These are phyloP conservation scores for Rhyacophila evoluta DNA, from an alignment of 2,888 invertebrate species.

Conservation along the genomic window DNA sequence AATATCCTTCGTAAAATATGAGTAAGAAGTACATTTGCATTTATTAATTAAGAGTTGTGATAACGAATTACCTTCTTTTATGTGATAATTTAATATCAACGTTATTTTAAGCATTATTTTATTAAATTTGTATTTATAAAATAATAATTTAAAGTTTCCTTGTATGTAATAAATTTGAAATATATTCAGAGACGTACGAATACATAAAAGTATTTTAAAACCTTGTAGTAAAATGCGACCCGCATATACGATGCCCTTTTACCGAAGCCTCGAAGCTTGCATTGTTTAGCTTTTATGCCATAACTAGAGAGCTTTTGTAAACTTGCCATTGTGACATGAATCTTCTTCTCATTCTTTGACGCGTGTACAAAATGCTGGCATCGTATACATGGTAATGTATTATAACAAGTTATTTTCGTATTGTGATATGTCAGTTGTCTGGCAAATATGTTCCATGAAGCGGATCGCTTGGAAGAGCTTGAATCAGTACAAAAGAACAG, in stretches of 20 bases:
- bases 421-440: slow-evolving; percentile 38
- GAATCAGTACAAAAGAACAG: neutral
- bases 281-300: slow-evolving; percentile 41
- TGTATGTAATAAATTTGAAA: no score
- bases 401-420: slow-evolving; percentile 37
- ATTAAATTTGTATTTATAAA: no score
- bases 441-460: slow-evolving; percentile 28
- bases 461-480: neutral
- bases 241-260: neutral
- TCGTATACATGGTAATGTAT: slow-evolving; percentile 3
- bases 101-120: no score
- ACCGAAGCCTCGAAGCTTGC: neutral
- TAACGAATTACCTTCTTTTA: no score
- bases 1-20: no score
- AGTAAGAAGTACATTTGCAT: no score
- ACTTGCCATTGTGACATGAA: slow-evolving; percentile 42
- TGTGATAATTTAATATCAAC: no score
- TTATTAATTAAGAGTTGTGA: no score
- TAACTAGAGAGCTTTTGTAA: slow-evolving; percentile 40
- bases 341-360: slow-evolving; percentile 46
- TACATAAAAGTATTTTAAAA: slow-evolving; percentile 5
- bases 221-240: neutral
- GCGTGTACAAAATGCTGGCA: slow-evolving; percentile 40
- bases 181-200: neutral
- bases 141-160: no score